phyloP scores from a whole-genome alignment of 2,797 vertebrate genomes.

The Erpetoichthys calabaricus region DNA sequence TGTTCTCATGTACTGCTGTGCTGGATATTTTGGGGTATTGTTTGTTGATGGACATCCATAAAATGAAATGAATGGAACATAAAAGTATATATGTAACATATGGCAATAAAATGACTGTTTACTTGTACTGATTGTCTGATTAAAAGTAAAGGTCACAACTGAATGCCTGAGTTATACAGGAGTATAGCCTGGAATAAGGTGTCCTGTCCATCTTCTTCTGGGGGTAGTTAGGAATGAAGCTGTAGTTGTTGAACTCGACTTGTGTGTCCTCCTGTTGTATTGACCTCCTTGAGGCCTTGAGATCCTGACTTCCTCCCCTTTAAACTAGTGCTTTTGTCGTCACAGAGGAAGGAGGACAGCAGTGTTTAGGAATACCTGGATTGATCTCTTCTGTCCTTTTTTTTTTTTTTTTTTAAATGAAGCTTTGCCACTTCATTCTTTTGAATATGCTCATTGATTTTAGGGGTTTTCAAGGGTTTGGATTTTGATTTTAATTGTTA shows the following conservation, averaged over 20 bases:
- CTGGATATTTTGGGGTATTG: neutral
- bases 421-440: too few species aligned
- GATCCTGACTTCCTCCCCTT: slow-evolving; percentile 53
- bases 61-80: neutral
- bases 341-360: slow-evolving; percentile 52
- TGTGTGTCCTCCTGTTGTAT: neutral
- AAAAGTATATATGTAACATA: neutral
- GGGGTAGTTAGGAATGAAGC: neutral
- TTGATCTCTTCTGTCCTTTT: too few species aligned
- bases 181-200: neutral
- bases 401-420: too few species aligned
- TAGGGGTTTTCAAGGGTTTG: too few species aligned
- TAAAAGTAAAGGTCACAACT: neutral
- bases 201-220: too few species aligned
- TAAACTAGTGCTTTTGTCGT: slow-evolving; percentile 55
- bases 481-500: too few species aligned
- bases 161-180: neutral
- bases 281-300: slow-evolving; percentile 30
- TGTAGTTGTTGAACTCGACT: neutral
- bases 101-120: neutral
- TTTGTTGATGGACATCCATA: neutral
- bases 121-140: neutral
- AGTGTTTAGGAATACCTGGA: too few species aligned
- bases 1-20: neutral
- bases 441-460: too few species aligned